A percentile compares a stretch with the other conserved stretches of the same genome.
These are phyloP conservation scores for Dusona sp. DNA, from an alignment of 2,888 invertebrate genomes.

Conservation along the genomic window DNA sequence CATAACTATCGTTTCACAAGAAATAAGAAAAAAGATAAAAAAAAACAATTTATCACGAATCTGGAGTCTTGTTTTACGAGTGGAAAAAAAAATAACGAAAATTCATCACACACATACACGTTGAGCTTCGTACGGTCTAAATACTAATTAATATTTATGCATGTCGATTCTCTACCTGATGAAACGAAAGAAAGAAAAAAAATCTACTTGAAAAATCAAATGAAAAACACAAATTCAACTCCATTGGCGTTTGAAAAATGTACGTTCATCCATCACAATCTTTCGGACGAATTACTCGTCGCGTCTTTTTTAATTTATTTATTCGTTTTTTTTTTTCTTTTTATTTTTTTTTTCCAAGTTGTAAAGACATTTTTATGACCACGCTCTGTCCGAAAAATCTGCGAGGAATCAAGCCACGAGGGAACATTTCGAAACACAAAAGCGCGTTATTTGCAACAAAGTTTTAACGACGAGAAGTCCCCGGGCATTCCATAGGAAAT, in stretches of 20 bases:
- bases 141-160: conserved; percentile 43
- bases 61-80: conserved; percentile 27
- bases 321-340: conserved; percentile 21
- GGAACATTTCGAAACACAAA: not conserved
- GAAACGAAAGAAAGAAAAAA: conserved; percentile 38
- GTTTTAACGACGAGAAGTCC: not conserved
- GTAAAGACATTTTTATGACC: conserved; percentile 4
- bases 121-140: conserved; percentile 50
- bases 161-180: conserved; percentile 42
- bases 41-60: not conserved
- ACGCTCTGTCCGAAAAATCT: not conserved
- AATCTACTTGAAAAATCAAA: conserved; percentile 41
- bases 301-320: conserved; percentile 7
- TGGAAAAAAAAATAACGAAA: not conserved
- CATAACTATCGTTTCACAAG: conserved; percentile 17
- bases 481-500: not conserved
- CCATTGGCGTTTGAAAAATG: conserved; percentile 1
- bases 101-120: conserved; percentile 25
- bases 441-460: not conserved
- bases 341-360: not conserved
- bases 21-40: not conserved
- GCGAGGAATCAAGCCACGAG: not conserved
- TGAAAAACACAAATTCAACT: conserved; percentile 17
- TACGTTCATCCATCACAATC: conserved; percentile 2
- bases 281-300: conserved; percentile 17